Percentiles rank a stretch among this genome's conserved stretches.
phyloP scores from a whole-genome alignment of 2,797 vertebrate genomes.

The Podargus strigoides region DNA sequence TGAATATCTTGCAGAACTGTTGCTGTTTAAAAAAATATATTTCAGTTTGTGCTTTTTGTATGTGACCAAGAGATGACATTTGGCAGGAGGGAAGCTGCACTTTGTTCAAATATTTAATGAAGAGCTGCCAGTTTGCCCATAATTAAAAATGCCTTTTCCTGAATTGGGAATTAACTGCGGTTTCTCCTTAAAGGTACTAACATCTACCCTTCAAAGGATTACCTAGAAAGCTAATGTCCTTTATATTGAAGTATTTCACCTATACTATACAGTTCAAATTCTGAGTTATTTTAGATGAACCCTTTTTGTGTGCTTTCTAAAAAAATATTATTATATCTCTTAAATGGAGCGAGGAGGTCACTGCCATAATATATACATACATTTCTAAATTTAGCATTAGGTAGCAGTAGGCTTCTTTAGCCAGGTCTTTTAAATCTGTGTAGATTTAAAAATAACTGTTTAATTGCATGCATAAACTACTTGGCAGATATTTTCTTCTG shows the following conservation, averaged over 20 bases:
- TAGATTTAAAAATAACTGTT: background rate
- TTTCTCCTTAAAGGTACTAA: background rate
- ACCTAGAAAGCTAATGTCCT: background rate
- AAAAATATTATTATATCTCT: background rate
- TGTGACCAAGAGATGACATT: background rate
- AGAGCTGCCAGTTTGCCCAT: background rate
- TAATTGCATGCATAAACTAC: background rate
- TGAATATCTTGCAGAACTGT: background rate
- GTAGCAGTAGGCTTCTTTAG: background rate
- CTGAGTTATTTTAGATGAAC: background rate
- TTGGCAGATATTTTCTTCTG: background rate
- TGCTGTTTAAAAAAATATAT: background rate
- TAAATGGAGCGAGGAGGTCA: background rate
- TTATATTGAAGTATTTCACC: background rate
- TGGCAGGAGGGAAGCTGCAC: background rate
- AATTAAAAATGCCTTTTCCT: background rate
- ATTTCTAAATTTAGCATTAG: background rate
- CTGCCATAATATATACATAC: background rate
- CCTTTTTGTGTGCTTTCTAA: background rate
- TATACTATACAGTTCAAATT: background rate
- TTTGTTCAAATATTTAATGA: background rate
- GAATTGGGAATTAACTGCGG: background rate
- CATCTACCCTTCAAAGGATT: background rate
- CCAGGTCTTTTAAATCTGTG: background rate
- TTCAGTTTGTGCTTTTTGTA: background rate